These are phyloP conservation scores for Druon quercuslanigerum DNA, from an alignment of 1,140 invertebrate genomes.

Conservation along the genomic window DNA sequence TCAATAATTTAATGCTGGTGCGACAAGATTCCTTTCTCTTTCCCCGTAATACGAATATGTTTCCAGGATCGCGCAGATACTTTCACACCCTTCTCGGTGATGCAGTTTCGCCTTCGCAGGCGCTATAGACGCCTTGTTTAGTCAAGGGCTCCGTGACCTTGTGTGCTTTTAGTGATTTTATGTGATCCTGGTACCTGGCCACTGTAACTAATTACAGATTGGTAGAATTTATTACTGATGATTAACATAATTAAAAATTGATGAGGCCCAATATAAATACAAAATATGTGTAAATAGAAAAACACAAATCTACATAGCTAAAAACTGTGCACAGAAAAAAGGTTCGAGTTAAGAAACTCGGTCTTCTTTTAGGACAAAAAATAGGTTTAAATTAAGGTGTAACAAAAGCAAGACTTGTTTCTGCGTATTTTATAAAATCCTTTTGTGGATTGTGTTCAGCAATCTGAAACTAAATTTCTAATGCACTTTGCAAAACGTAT, in stretches of 20 bases:
- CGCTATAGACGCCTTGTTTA: not conserved
- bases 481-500: not conserved
- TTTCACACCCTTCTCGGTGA: slow-evolving; percentile 8
- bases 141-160: slow-evolving; percentile 24
- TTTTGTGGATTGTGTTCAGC: not conserved
- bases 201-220: not conserved
- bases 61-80: slow-evolving; percentile 7
- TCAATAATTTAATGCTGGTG: slow-evolving; percentile 4
- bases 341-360: too few species aligned
- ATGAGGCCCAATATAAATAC: too few species aligned
- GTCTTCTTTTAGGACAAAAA: too few species aligned
- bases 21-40: slow-evolving; percentile 28
- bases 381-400: too few species aligned
- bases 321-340: too few species aligned
- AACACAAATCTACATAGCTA: too few species aligned
- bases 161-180: slow-evolving; percentile 7
- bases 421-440: not conserved
- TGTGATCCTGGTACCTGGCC: not conserved
- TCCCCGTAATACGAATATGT: slow-evolving; percentile 14
- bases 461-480: not conserved
- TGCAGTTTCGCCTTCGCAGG: not conserved
- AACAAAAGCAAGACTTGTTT: too few species aligned
- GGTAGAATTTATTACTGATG: not conserved
- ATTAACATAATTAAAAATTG: not conserved
- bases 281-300: too few species aligned